Conservation (phyloP, 2,113 vertebrate species). For the Brachyhypopomus occidentalis region DNA sequence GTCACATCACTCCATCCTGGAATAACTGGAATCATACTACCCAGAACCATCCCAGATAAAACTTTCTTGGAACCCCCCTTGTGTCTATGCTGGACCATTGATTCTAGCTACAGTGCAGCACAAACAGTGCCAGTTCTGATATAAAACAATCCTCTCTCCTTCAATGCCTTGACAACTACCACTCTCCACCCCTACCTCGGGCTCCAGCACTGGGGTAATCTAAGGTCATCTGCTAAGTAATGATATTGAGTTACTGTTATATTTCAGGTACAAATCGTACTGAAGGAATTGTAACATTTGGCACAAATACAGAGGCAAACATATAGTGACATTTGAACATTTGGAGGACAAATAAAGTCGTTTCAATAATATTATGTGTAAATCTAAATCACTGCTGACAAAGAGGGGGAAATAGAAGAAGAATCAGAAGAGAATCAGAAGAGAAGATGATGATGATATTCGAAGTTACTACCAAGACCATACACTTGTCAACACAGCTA, state of each 20-base stretch:
- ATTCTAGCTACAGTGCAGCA: background rate
- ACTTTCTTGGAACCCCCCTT: constrained; percentile 21
- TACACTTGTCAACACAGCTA: too few species aligned
- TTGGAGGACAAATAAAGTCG: background rate
- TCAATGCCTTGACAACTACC: background rate
- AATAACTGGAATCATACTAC: background rate
- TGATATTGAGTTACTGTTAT: constrained; percentile 13
- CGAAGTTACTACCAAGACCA: too few species aligned
- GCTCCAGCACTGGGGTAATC: background rate
- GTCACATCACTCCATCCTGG: background rate
- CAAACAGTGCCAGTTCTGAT: constrained; percentile 7
- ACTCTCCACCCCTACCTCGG: background rate
- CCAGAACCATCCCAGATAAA: background rate
- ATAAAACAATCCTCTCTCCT: background rate
- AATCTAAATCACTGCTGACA: background rate
- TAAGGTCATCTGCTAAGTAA: background rate
- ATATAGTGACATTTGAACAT: background rate
- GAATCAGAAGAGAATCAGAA: background rate
- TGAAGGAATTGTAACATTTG: background rate
- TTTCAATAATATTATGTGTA: background rate
- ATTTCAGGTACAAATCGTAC: background rate
- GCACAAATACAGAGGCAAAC: background rate
- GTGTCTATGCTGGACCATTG: background rate
- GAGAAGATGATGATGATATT: too few species aligned
- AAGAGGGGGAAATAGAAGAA: background rate